A percentile compares a stretch with the other conserved stretches of the same genome.
Evolutionary conservation across 2,113 vertebrate species (phyloP).

Genomic region (Galbula dea): DNA sequence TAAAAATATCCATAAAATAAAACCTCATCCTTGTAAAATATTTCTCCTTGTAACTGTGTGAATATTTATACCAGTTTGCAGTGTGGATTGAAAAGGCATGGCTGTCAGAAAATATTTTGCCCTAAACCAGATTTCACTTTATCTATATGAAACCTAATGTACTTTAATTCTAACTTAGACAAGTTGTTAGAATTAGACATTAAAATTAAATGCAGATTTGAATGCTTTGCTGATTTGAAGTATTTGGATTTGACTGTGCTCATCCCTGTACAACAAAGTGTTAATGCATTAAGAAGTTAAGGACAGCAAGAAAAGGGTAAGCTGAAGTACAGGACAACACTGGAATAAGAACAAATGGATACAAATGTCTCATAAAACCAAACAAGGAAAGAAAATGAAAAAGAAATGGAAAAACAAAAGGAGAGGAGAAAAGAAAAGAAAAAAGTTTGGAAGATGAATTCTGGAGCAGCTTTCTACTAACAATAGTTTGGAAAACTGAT

Average conservation of each 20-base stretch:
- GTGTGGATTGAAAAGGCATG: neutral
- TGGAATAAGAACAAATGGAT: neutral
- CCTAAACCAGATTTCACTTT: neutral
- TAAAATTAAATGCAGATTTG: neutral
- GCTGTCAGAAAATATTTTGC: neutral
- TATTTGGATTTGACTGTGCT: neutral
- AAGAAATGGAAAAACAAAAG: neutral
- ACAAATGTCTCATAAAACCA: neutral
- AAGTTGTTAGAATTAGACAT: neutral
- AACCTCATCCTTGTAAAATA: neutral
- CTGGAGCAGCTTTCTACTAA: neutral
- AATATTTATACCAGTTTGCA: neutral
- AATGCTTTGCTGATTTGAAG: neutral
- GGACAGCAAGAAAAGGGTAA: neutral
- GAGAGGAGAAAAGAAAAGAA: fast-evolving
- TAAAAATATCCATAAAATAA: neutral
- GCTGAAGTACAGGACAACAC: neutral
- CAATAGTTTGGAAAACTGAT: neutral
- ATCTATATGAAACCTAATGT: neutral
- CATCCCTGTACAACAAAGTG: neutral
- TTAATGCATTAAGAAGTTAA: neutral
- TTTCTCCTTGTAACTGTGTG: neutral
- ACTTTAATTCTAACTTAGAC: neutral
- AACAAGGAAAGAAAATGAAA: neutral
- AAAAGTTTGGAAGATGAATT: neutral